phyloP scores from a whole-genome alignment of 2,797 vertebrate genomes.

The Microhierax caerulescens region DNA sequence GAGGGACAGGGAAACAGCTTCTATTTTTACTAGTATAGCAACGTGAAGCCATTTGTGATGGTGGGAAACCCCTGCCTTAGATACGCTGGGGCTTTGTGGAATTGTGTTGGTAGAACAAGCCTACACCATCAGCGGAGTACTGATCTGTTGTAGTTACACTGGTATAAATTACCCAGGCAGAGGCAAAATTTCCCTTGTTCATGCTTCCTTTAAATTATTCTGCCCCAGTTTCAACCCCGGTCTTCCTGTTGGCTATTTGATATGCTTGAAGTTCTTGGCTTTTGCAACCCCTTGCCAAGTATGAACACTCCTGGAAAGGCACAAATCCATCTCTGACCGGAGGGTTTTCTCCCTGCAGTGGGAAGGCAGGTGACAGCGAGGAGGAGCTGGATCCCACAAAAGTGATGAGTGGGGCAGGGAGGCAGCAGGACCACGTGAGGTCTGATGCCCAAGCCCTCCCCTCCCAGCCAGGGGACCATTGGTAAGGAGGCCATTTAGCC shows the following conservation, averaged over 20 bases:
- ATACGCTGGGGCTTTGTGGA: neutral
- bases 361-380: neutral
- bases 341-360: neutral
- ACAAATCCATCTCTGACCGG: neutral
- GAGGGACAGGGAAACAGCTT: neutral
- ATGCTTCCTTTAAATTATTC: neutral
- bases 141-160: neutral
- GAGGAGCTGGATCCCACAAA: neutral
- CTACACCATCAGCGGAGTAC: neutral
- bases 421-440: neutral
- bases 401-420: neutral
- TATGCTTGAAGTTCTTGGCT: neutral
- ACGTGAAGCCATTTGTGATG: neutral
- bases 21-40: neutral
- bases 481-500: conserved; percentile 62
- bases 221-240: neutral
- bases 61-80: neutral
- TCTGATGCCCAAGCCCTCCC: neutral
- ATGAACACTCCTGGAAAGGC: neutral
- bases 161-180: neutral
- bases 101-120: neutral
- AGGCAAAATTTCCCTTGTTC: neutral
- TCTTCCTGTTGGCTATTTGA: neutral
- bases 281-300: neutral
- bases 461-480: conserved; percentile 19